phyloP scores from a whole-genome alignment of 2,888 invertebrate species.

The Alloscopus bannaensis region DNA sequence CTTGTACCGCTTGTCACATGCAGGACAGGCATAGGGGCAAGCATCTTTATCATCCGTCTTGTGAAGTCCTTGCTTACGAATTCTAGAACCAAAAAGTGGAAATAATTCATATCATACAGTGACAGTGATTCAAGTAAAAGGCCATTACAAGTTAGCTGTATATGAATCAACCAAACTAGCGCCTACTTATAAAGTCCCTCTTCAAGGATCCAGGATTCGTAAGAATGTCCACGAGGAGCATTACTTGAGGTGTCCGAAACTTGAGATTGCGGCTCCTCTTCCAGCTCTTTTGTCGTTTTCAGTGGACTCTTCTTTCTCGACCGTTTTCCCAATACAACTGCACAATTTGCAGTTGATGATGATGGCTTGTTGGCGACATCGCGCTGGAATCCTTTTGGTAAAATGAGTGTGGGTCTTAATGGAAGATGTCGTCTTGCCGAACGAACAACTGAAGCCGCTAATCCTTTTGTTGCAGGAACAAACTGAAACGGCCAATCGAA shows the following conservation, averaged over 20 bases:
- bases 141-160: too few relatives aligned
- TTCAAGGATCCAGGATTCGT: constrained; percentile 32
- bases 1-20: constrained; percentile 91
- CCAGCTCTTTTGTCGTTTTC: neutral
- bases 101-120: neutral
- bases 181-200: constrained; percentile 41
- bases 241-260: neutral
- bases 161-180: neutral
- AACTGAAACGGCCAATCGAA: too few relatives aligned
- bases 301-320: constrained; percentile 21
- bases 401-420: too few relatives aligned
- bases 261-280: constrained; percentile 1
- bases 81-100: constrained; percentile 4
- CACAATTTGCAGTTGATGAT: too few relatives aligned
- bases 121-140: too few relatives aligned
- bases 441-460: too few relatives aligned
- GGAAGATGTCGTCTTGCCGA: too few relatives aligned
- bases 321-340: too few relatives aligned
- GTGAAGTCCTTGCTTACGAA: constrained; percentile 34
- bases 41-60: constrained; percentile 8
- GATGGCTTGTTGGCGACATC: too few relatives aligned
- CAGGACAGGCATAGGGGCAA: constrained; percentile 79
- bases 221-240: constrained; percentile 11
- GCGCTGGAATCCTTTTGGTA: too few relatives aligned
- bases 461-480: too few relatives aligned